phyloP scores from a whole-genome alignment of 2,888 invertebrate genomes.

The Fissipunctia ypsillon region DNA sequence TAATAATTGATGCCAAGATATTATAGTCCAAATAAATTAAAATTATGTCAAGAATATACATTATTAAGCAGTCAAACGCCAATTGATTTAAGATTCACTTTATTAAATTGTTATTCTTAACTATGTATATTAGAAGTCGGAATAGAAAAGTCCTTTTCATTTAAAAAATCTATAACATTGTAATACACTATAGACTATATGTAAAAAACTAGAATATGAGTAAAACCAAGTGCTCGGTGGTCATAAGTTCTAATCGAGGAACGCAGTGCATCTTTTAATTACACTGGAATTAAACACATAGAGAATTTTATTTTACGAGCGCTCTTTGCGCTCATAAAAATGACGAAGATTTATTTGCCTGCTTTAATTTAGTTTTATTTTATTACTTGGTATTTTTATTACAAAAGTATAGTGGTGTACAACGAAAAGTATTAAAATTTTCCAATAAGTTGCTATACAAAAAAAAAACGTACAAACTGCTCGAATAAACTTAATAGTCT shows the following conservation, averaged over 20 bases:
- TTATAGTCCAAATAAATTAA: too few relatives aligned
- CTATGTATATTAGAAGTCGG: too few relatives aligned
- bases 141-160: too few relatives aligned
- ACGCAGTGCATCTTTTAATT: constrained; percentile 51
- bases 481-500: constrained; percentile 7
- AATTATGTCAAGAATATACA: too few relatives aligned
- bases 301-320: constrained; percentile 50
- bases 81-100: too few relatives aligned
- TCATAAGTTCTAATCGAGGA: constrained; percentile 25
- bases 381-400: neutral
- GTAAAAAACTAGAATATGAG: too few relatives aligned
- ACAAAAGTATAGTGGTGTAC: neutral
- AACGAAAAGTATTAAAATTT: neutral
- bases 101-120: too few relatives aligned
- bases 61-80: too few relatives aligned
- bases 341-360: constrained; percentile 48
- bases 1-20: too few relatives aligned
- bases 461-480: constrained; percentile 2
- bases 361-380: constrained; percentile 16
- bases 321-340: constrained; percentile 55
- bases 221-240: constrained; percentile 7
- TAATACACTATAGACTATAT: too few relatives aligned
- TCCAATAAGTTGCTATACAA: neutral
- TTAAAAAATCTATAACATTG: too few relatives aligned
- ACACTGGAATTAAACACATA: constrained; percentile 42